Percentiles rank a stretch among this genome's conserved stretches.
Evolutionary conservation across 2,888 invertebrate genomes (phyloP).

Genomic region (Aleiodes leptofemur): DNA sequence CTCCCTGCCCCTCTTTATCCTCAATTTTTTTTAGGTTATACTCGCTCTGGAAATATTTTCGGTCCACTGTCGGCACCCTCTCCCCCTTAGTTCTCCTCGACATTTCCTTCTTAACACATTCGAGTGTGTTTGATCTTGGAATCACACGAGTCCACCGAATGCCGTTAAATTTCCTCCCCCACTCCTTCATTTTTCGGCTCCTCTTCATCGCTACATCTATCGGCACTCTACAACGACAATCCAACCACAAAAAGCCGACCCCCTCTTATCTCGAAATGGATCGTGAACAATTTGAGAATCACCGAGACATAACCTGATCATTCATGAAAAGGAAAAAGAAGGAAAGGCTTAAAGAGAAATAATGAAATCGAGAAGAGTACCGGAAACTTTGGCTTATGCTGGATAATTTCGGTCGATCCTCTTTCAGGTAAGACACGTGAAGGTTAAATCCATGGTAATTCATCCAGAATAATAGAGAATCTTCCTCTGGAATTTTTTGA

Average conservation of each 20-base stretch:
- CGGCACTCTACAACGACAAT: slow-evolving; percentile 45
- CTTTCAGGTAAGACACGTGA: no score
- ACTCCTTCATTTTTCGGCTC: slow-evolving; percentile 37
- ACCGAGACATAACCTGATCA: slow-evolving; percentile 36
- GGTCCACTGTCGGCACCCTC: neutral
- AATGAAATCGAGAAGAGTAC: slow-evolving; percentile 46
- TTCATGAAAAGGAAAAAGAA: neutral
- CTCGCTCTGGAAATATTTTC: neutral
- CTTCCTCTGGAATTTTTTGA: neutral
- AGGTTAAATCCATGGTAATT: no score
- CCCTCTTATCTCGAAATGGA: slow-evolving; percentile 51
- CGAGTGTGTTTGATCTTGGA: slow-evolving; percentile 68
- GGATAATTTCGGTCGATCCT: slow-evolving; percentile 36
- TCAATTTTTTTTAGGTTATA: neutral
- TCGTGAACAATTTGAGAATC: slow-evolving; percentile 49
- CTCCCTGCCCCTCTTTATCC: slow-evolving; percentile 47
- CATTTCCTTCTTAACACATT: slow-evolving; percentile 64
- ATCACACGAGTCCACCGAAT: slow-evolving; percentile 61
- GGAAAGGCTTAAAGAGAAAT: no score
- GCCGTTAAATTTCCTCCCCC: slow-evolving; percentile 63
- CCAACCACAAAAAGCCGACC: slow-evolving; percentile 48
- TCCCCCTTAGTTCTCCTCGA: slow-evolving; percentile 3
- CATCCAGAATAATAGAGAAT: slow-evolving; percentile 2
- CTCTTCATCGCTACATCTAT: slow-evolving; percentile 41
- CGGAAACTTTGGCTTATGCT: slow-evolving; percentile 63